phyloP scores from a whole-genome alignment of 1,140 invertebrate genomes.

The Diplogasteroides magnus region DNA sequence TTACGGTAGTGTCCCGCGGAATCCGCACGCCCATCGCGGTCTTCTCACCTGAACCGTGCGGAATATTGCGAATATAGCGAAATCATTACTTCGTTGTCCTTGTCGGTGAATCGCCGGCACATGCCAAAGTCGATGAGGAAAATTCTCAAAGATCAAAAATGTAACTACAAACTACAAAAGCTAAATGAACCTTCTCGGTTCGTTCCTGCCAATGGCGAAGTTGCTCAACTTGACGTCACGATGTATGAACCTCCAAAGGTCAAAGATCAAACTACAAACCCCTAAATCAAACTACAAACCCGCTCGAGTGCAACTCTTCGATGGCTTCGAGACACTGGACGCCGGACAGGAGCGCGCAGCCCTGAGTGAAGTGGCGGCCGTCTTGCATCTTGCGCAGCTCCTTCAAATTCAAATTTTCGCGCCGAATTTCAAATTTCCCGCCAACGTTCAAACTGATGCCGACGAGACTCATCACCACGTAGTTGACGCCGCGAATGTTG shows the following conservation, averaged over 20 bases:
- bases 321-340: background rate
- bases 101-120: background rate
- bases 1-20: background rate
- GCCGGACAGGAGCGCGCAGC: background rate
- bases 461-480: background rate
- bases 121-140: background rate
- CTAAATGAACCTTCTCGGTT: background rate
- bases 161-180: no score
- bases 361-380: background rate
- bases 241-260: background rate
- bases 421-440: background rate
- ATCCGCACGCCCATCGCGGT: background rate
- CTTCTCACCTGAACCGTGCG: no score
- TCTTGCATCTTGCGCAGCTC: no score
- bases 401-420: no score
- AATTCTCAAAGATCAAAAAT: no score
- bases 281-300: background rate
- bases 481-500: background rate
- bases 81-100: background rate
- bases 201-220: background rate
- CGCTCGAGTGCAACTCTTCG: background rate
- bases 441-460: background rate
- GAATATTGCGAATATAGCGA: background rate
- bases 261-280: background rate
- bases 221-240: background rate